Conservation (phyloP, 2,888 invertebrate genomes). For the Leptinotarsa tumamoca region DNA sequence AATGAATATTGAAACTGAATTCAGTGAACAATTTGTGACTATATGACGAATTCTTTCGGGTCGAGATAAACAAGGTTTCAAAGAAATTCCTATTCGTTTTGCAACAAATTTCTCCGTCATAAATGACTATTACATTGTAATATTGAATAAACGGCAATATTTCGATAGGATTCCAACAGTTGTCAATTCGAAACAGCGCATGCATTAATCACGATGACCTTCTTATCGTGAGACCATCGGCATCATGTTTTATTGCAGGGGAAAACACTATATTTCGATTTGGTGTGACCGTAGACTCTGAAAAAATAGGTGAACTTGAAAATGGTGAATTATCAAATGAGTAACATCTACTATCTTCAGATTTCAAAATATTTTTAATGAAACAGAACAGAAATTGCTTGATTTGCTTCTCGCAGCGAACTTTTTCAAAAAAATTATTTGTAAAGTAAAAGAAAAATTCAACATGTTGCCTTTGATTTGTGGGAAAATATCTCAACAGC, state of each 20-base stretch:
- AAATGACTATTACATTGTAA: not conserved
- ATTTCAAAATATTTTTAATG: too few relatives aligned
- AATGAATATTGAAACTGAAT: not conserved
- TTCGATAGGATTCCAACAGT: not conserved
- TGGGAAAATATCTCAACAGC: too few relatives aligned
- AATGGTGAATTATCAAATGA: too few relatives aligned
- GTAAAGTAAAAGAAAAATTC: too few relatives aligned
- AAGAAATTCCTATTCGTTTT: not conserved
- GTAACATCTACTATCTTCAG: too few relatives aligned
- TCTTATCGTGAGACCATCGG: not conserved
- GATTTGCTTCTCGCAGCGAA: too few relatives aligned
- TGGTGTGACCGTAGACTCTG: too few relatives aligned
- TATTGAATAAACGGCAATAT: not conserved
- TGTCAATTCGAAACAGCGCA: not conserved
- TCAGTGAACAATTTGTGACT: not conserved
- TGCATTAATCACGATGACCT: not conserved
- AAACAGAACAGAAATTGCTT: too few relatives aligned
- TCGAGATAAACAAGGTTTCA: not conserved
- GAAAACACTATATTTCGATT: too few relatives aligned
- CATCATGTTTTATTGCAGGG: not conserved
- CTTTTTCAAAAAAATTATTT: too few relatives aligned
- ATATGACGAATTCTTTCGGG: not conserved
- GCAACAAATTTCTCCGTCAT: not conserved
- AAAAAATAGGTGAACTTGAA: too few relatives aligned
- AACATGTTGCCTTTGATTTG: too few relatives aligned